Base-by-base conservation (phyloP, 2,797 vertebrate species). In the Rhinatrema bivittatum region DNA sequence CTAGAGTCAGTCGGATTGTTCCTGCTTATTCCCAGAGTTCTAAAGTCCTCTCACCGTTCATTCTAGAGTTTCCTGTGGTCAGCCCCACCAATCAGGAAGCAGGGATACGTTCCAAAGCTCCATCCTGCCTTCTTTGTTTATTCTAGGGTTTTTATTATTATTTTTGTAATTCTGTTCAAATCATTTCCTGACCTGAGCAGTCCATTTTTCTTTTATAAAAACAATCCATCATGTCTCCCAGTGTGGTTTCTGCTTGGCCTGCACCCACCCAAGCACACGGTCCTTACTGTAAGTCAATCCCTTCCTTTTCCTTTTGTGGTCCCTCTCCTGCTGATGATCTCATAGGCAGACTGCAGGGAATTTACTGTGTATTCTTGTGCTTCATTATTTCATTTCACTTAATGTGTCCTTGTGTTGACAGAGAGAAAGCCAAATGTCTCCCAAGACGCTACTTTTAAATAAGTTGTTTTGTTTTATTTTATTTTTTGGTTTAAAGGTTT, bases 131-230 rank as follows among this genome's bases (percentile, higher is more conserved):
- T n/a, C n/a, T n/a, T n/a, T n/a, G n/a, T n/a, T n/a, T n/a, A n/a
- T n/a, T n/a, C n/a, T n/a, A n/a, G n/a, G n/a, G n/a, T n/a, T n/a
- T n/a, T n/a, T n/a, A n/a, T n/a, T n/a, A 31, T 34, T 37, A 27
- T 49, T 43, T 32, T 55, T 39, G 4, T 32, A 46, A 17, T 33
- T 48, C 42, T 62, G 25, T 22, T 37, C 20, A 31, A 42, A 36
- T 30, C 9, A 21, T 39, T 63, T 46, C 45, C 18, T 27, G 1
- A 32, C 2, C 32, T 20, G 13, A 20, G 10, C 20, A 38, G 38
- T 64, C 60, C 1, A 31, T 20, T 53, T 65, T 15, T 47, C 10
- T 21, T 53, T 47, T 45, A 18, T 61, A 22, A 56, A 9, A n/a
- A 43, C 32, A 27, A n/a, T 34, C 19, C 11, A 34, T 43, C 10